phyloP scores from a whole-genome alignment of 2,888 invertebrate genomes.

The Ptilodon capucinus region DNA sequence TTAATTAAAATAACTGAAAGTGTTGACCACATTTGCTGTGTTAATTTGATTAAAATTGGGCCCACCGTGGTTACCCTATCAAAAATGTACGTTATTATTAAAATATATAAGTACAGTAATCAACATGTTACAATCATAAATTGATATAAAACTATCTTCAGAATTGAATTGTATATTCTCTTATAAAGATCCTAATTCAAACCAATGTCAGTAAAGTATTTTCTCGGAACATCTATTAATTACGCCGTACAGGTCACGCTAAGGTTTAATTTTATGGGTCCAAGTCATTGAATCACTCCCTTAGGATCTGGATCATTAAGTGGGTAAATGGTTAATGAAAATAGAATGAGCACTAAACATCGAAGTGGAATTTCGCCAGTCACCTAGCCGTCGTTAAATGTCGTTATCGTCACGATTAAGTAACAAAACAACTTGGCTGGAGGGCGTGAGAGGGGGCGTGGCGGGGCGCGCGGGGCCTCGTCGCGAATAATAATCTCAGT shows the following conservation, averaged over 20 bases:
- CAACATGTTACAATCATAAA: no score
- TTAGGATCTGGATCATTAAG: conserved; percentile 81
- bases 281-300: conserved; percentile 77
- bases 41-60: conserved; percentile 34
- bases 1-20: conserved; percentile 30
- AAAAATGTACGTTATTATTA: neutral
- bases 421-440: conserved; percentile 77
- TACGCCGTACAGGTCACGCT: conserved; percentile 68
- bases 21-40: conserved; percentile 21
- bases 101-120: neutral
- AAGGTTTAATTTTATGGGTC: conserved; percentile 76
- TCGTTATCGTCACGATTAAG: conserved; percentile 82
- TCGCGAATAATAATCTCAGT: conserved; percentile 82
- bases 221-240: conserved; percentile 50
- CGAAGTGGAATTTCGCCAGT: conserved; percentile 81
- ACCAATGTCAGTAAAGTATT: conserved; percentile 30
- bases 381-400: conserved; percentile 82
- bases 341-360: conserved; percentile 83
- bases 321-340: conserved; percentile 83
- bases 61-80: conserved; percentile 15
- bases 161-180: no score
- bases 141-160: no score
- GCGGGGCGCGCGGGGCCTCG: conserved; percentile 51
- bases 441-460: conserved; percentile 46
- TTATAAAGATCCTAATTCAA: conserved; percentile 6